A percentile compares a stretch with the other conserved stretches of the same genome.
Conservation (phyloP, 1,140 invertebrate genomes). For the Calycopis cecrops region DNA sequence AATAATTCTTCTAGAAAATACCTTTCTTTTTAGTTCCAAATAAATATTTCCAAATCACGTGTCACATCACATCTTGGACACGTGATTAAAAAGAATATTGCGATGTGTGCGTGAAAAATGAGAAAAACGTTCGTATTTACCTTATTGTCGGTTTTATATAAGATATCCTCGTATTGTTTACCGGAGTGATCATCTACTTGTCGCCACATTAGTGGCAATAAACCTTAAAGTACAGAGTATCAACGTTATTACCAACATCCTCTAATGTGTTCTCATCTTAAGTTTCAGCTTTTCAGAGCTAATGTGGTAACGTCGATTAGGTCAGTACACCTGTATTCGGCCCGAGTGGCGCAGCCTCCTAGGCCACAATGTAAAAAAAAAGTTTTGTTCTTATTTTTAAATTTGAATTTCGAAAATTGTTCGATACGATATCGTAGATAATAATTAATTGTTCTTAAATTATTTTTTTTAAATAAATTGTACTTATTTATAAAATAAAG, state of each 20-base stretch:
- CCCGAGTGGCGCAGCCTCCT: neutral
- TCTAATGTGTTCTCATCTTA: slow-evolving; percentile 39
- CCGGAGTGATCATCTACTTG: slow-evolving; percentile 6
- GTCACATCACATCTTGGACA: too few species aligned
- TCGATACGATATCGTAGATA: too few species aligned
- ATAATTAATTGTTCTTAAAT: too few species aligned
- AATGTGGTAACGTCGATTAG: slow-evolving; percentile 29
- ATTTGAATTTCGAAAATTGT: neutral
- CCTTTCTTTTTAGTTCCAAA: too few species aligned
- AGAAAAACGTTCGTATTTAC: too few species aligned
- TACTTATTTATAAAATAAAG: neutral
- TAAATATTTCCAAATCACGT: too few species aligned
- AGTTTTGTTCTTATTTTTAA: neutral
- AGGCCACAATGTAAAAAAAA: slow-evolving; percentile 14
- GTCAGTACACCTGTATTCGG: slow-evolving; percentile 38
- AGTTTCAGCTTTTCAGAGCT: slow-evolving; percentile 50
- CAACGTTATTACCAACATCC: slow-evolving; percentile 17
- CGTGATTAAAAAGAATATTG: neutral
- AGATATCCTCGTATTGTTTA: too few species aligned
- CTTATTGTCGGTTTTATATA: too few species aligned
- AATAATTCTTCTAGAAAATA: too few species aligned
- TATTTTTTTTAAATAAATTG: too few species aligned
- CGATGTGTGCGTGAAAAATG: slow-evolving; percentile 8
- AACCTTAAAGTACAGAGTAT: slow-evolving; percentile 9
- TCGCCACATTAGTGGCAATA: neutral